Conservation (phyloP, 2,888 invertebrate species). For the Phorcus lineatus region DNA sequence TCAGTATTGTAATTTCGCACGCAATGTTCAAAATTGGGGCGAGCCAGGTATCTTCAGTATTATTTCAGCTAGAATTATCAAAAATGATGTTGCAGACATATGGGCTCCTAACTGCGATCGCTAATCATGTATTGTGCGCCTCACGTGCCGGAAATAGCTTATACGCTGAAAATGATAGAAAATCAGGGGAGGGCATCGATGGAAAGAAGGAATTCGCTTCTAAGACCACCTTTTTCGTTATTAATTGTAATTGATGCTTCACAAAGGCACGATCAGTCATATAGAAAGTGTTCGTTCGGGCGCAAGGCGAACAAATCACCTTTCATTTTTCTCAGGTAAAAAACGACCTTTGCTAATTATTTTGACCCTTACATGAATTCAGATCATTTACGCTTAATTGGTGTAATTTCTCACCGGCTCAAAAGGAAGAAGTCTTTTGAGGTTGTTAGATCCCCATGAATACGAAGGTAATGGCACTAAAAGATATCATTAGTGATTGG, state of each 20-base stretch:
- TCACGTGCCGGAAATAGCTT: slow-evolving; percentile 9
- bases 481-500: too few species aligned
- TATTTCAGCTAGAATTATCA: slow-evolving; percentile 22
- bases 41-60: neutral
- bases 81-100: neutral
- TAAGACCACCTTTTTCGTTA: slow-evolving; percentile 11
- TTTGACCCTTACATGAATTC: neutral
- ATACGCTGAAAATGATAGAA: slow-evolving; percentile 19
- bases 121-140: neutral
- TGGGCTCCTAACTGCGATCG: neutral
- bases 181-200: neutral
- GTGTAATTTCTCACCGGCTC: neutral
- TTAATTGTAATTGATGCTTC: slow-evolving; percentile 3
- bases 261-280: neutral
- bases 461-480: too few species aligned
- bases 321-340: neutral
- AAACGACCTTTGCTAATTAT: slow-evolving; percentile 1
- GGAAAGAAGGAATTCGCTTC: neutral
- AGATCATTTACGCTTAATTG: neutral
- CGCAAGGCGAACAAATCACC: neutral
- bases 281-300: neutral
- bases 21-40: slow-evolving; percentile 17
- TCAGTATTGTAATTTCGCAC: slow-evolving; percentile 22
- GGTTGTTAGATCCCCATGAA: neutral
- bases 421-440: slow-evolving; percentile 1